phyloP scores from a whole-genome alignment of 2,797 vertebrate species.

The Acipenser ruthenus region DNA sequence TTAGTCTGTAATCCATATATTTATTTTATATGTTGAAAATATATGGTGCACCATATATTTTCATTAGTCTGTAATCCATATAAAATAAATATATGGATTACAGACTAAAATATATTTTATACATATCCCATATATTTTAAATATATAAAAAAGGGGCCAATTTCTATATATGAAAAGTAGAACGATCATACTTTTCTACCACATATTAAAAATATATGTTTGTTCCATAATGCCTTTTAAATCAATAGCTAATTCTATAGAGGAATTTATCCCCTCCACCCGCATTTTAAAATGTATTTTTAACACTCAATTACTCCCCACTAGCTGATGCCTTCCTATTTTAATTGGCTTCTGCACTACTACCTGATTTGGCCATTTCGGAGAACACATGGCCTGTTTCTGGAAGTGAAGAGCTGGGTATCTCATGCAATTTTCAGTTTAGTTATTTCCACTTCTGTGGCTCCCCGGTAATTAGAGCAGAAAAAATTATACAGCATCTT shows the following conservation, averaged over 20 bases:
- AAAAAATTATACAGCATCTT: constrained; percentile 41
- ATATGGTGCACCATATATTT: background rate
- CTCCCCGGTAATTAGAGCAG: constrained; percentile 47
- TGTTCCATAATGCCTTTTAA: constrained; percentile 8
- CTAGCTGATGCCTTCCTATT: constrained; percentile 6
- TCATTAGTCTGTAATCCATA: background rate
- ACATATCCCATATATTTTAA: background rate
- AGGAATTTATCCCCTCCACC: constrained; percentile 2
- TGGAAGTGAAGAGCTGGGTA: constrained; percentile 27
- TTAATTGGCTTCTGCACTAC: constrained; percentile 14
- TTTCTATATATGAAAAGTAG: background rate
- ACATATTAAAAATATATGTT: background rate
- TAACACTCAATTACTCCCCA: background rate
- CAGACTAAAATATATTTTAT: background rate
- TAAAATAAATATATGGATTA: background rate
- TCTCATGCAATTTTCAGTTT: constrained; percentile 42
- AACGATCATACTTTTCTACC: background rate
- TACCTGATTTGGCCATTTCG: constrained; percentile 15
- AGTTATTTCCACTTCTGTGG: constrained; percentile 39
- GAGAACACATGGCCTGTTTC: constrained; percentile 18
- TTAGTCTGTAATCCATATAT: too few species aligned
- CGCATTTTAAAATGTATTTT: constrained; percentile 17
- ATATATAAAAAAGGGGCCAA: background rate
- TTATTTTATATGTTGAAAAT: too few species aligned
- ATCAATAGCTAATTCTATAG: constrained; percentile 17